A percentile compares a stretch with the other conserved stretches of the same genome.
These are phyloP conservation scores for Sceloporus undulatus DNA, from an alignment of 2,113 vertebrate species.

Conservation along the genomic window DNA sequence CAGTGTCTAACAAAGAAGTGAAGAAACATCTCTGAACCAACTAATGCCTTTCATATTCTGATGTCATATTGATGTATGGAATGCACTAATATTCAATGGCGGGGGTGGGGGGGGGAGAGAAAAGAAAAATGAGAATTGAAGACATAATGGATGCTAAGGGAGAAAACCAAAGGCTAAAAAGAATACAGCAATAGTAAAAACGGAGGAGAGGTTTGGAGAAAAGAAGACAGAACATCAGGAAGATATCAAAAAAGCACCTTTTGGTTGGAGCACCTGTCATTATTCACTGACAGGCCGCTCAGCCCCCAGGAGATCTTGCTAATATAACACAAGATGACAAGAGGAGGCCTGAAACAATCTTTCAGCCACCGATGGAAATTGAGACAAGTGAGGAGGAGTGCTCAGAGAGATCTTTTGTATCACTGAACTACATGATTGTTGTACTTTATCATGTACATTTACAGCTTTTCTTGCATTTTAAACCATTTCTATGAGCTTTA, in stretches of 20 bases:
- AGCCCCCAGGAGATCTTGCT: neutral
- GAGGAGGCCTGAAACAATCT: neutral
- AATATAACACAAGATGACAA: constrained; percentile 27
- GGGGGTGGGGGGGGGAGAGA: neutral
- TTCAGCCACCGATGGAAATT: neutral
- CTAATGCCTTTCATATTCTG: neutral
- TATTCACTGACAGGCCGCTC: neutral
- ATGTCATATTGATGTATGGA: neutral
- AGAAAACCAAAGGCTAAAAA: neutral
- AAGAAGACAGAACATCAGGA: neutral
- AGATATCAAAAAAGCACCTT: neutral
- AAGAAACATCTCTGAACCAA: neutral
- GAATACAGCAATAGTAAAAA: neutral
- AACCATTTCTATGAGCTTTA: neutral
- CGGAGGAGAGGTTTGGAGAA: neutral
- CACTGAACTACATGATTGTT: neutral
- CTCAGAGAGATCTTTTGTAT: neutral
- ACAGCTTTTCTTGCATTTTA: neutral
- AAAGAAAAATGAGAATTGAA: constrained; percentile 8
- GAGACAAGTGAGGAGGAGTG: neutral
- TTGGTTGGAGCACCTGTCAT: neutral
- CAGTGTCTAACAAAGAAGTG: neutral
- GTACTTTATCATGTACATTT: neutral
- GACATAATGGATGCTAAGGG: neutral
- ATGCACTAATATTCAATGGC: neutral